phyloP scores from a whole-genome alignment of 2,888 invertebrate species.

The Dolomedes plantarius region DNA sequence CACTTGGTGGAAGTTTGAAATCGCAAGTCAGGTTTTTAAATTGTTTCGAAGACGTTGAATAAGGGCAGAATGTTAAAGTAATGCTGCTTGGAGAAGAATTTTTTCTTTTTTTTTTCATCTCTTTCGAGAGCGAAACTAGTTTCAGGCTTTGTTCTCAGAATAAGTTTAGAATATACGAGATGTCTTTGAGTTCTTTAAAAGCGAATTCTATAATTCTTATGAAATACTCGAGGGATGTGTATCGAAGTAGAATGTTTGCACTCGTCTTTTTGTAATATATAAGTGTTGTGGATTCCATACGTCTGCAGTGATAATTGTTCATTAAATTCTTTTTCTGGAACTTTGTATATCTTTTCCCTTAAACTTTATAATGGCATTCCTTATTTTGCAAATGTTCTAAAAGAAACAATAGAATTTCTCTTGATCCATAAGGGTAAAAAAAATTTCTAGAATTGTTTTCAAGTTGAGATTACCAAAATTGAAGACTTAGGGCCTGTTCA shows the following conservation, averaged over 20 bases:
- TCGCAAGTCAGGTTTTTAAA: neutral
- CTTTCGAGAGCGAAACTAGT: neutral
- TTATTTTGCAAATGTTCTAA: too few species aligned
- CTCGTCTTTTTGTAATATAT: neutral
- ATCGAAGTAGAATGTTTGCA: neutral
- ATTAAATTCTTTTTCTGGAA: too few species aligned
- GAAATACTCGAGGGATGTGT: neutral
- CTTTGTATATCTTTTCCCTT: too few species aligned
- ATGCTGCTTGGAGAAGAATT: neutral
- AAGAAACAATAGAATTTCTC: too few species aligned
- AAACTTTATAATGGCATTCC: too few species aligned
- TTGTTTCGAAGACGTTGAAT: slow-evolving; percentile 14
- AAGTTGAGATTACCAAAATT: too few species aligned
- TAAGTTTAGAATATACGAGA: neutral
- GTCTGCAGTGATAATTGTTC: too few species aligned
- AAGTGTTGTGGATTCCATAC: too few species aligned
- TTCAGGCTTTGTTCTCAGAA: slow-evolving; percentile 3
- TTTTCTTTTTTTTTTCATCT: neutral
- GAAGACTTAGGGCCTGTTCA: too few species aligned
- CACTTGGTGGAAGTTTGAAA: neutral
- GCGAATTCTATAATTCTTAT: neutral
- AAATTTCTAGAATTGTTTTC: too few species aligned
- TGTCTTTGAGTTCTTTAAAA: slow-evolving; percentile 14
- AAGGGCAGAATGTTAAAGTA: neutral
- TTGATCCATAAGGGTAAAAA: too few species aligned